Base-by-base conservation (phyloP, 2,888 invertebrate species). In the Mesorhabditis sp. region DNA sequence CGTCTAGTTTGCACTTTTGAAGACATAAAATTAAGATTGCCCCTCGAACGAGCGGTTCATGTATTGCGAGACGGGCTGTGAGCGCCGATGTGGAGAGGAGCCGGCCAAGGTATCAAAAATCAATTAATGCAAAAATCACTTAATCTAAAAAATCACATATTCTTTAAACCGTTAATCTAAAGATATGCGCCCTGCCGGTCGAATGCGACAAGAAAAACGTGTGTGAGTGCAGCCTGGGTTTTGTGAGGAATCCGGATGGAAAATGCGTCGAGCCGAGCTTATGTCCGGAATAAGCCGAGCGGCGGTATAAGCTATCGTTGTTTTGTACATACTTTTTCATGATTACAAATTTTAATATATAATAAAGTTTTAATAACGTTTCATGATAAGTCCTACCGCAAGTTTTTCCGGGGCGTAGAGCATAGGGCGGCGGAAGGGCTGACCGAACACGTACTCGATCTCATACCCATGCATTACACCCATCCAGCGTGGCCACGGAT, bases 401-500 rank as follows among this genome's bases (percentile, higher is more conserved):
- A n/a, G 42, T 15, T 64, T 41, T 10, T 67, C 72, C 62, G 74
- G 70, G 62, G 72, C 73, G 89, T 94, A 96, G 86, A 92, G 91
- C 80, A 92, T 89, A 13, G 93, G 92, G 89, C 91, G 90, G 88
- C 95, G 93, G 83, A 95, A 88, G 1, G 96, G 96, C 86, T 94
- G 93, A 4, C 97, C 97, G 86, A 97, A 96, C 80, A 95, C 93
- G 88, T 95, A 97, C 87, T 94, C 94, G 86, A 97, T 94, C 88
- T 97, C 97, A 86, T 97, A 96, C 0, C 94, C 97, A 83, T 97
- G 97, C 90, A 97, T 91, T 74, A 95, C 95, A 0, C 97, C 97
- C 95, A 96, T 96, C 96, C 97, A 97, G 86, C 93, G 91, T 43
- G 95, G 96, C 97, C 97, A 97, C 62, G 93, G 90, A 83, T 94